These are phyloP conservation scores for Ischnus inquisitorius DNA, from an alignment of 2,888 invertebrate genomes.

Conservation along the genomic window DNA sequence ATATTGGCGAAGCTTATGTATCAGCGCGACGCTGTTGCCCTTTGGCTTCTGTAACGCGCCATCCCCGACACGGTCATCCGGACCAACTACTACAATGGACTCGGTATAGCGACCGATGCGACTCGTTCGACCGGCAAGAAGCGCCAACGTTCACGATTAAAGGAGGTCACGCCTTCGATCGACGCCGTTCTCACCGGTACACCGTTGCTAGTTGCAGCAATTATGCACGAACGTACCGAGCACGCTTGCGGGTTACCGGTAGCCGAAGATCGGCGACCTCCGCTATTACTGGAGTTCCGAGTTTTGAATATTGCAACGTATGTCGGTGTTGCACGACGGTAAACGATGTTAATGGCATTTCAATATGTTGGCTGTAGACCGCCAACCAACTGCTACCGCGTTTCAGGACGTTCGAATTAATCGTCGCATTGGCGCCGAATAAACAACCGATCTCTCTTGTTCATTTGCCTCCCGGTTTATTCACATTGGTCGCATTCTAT, in stretches of 20 bases:
- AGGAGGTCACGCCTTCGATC: slow-evolving; percentile 52
- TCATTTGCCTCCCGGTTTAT: not conserved
- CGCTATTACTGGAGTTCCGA: not conserved
- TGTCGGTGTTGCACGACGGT: slow-evolving; percentile 3
- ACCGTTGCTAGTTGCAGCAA: slow-evolving; percentile 27
- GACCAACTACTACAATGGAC: slow-evolving; percentile 24
- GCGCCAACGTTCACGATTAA: slow-evolving; percentile 36
- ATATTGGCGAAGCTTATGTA: slow-evolving; percentile 46
- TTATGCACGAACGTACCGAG: slow-evolving; percentile 44
- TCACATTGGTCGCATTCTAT: not conserved
- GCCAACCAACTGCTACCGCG: not conserved
- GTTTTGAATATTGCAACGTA: slow-evolving; percentile 22
- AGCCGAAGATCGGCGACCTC: not conserved
- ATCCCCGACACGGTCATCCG: slow-evolving; percentile 19
- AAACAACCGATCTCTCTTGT: not conserved
- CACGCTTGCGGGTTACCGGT: slow-evolving; percentile 1
- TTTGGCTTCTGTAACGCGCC: slow-evolving; percentile 11
- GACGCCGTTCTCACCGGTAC: slow-evolving; percentile 1
- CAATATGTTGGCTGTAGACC: not conserved
- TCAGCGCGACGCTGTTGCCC: slow-evolving; percentile 2
- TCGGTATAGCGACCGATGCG: slow-evolving; percentile 4
- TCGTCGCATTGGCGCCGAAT: not conserved
- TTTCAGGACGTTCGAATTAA: not conserved
- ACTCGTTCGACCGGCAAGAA: slow-evolving; percentile 14
- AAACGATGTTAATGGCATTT: not conserved